Evolutionary conservation across 2,888 invertebrate species (phyloP).

Genomic region (Tenthredo notha): DNA sequence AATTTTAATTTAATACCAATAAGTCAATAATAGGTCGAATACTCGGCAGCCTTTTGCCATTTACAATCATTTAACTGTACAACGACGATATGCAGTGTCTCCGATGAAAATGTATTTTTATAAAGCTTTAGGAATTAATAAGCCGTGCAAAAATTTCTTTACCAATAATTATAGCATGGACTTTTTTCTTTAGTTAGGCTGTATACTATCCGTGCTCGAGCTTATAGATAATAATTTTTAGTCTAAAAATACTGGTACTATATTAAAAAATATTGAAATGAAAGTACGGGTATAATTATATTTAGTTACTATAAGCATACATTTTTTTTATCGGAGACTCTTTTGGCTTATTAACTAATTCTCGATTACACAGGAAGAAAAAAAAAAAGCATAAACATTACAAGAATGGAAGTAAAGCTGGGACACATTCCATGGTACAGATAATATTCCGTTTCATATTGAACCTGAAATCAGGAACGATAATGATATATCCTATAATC

Average conservation of each 20-base stretch:
- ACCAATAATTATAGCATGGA: conserved; percentile 1
- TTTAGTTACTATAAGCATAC: conserved; percentile 17
- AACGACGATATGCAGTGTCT: conserved; percentile 37
- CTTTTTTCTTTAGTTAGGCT: background rate
- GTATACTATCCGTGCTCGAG: background rate
- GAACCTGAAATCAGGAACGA: conserved; percentile 14
- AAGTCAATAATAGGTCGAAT: conserved; percentile 36
- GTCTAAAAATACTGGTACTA: conserved; percentile 6
- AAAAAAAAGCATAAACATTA: conserved; percentile 13
- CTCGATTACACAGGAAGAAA: conserved; percentile 9
- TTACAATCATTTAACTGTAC: conserved; percentile 32
- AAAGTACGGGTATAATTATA: background rate
- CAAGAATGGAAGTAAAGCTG: conserved; percentile 26
- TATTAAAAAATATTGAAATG: conserved; percentile 28
- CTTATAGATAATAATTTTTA: conserved; percentile 25
- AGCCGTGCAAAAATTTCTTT: conserved; percentile 7
- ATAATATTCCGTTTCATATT: conserved; percentile 10
- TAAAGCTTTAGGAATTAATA: conserved; percentile 15
- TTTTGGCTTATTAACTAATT: conserved; percentile 24
- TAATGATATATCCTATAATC: background rate
- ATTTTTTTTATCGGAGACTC: conserved; percentile 39
- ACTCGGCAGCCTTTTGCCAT: conserved; percentile 3
- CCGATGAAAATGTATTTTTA: conserved; percentile 4
- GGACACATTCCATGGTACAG: conserved; percentile 6
- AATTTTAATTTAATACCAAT: conserved; percentile 42